Percentiles rank a stretch among this genome's conserved stretches.
These are phyloP conservation scores for Tympanoctomys barrerae DNA, from an alignment of 2,797 vertebrate species.

Conservation along the genomic window DNA sequence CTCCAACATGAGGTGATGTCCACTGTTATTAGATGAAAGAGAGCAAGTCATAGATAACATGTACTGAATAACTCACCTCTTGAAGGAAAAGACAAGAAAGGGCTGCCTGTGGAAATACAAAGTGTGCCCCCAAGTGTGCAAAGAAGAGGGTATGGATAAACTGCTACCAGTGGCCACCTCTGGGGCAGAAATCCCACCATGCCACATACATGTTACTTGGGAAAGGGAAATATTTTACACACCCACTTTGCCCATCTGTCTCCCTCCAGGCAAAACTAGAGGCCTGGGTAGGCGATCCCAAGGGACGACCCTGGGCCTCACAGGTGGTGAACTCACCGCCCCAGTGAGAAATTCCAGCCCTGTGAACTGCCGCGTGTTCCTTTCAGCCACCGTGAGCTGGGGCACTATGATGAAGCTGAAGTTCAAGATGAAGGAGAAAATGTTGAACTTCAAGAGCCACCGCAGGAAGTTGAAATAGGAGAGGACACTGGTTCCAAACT, in stretches of 20 bases:
- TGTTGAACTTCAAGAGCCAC: conserved; percentile 96
- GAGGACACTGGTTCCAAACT: conserved; percentile 96
- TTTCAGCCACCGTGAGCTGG: conserved; percentile 88
- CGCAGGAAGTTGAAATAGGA: conserved; percentile 96
- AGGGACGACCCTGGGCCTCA: neutral
- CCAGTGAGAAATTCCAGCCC: conserved; percentile 96
- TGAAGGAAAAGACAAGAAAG: neutral
- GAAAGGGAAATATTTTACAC: neutral
- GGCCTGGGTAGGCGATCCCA: neutral
- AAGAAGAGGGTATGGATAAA: neutral
- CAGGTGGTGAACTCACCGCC: conserved; percentile 89
- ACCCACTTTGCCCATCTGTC: neutral
- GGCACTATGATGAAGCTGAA: conserved; percentile 96
- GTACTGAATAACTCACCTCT: neutral
- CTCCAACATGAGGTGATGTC: neutral
- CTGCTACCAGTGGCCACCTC: too few relatives aligned
- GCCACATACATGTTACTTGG: neutral
- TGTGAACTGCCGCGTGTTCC: conserved; percentile 89
- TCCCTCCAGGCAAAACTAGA: neutral
- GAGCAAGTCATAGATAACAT: neutral
- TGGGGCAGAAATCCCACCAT: neutral
- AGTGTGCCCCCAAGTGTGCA: neutral
- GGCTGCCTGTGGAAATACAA: fast-evolving
- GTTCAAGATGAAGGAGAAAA: conserved; percentile 96
- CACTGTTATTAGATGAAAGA: neutral